Base-by-base conservation (phyloP, 2,888 invertebrate genomes). In the Taenaris catops region DNA sequence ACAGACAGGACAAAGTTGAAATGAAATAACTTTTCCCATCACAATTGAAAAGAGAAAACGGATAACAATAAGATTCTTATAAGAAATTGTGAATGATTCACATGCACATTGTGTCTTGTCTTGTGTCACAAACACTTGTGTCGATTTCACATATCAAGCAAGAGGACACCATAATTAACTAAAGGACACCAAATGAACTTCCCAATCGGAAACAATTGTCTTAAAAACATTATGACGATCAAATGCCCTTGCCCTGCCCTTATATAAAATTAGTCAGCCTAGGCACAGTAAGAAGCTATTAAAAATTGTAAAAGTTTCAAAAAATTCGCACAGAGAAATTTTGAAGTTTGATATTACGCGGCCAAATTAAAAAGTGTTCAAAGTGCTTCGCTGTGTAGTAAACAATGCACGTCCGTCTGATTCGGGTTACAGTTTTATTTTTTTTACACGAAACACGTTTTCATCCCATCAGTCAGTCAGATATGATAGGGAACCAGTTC, bases 201-300 rank as follows among this genome's bases (percentile, higher is more conserved):
- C 57, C 51, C 70, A 76, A 76, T 76, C 75, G 74, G 52, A 45
- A 56, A 63, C 68, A 74, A 74, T 74, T 70, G 66, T 55, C 39
- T 54, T 54, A 63, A 60, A 70, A 71, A 58, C 57, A 54, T 57
- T 55, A 52, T 63, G 54, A 57, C 65, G 63, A 59, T 63, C 65
- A 58, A 23, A 21, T 34, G 33, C 27, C 48, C 50, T n/a, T n/a
- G n/a, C 42, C 38, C 49, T 37, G 19, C 29, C 9, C 16, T 34
- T 39, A 45, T 41, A 47, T 44, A 39, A 33, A 41, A 28, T 27
- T 11, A 14, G 6, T 10, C 11, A 10, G 10, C 17, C 21, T 14
- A 36, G 16, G 8, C n/a, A 17, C 18, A 16, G 10, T 18, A 4
- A 14, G 8, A 37, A 27, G 20, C 26, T 26, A 1, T n/a, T n/a